Base-by-base conservation (phyloP, 1,140 invertebrate genomes). In the Microplitis demolitor region DNA sequence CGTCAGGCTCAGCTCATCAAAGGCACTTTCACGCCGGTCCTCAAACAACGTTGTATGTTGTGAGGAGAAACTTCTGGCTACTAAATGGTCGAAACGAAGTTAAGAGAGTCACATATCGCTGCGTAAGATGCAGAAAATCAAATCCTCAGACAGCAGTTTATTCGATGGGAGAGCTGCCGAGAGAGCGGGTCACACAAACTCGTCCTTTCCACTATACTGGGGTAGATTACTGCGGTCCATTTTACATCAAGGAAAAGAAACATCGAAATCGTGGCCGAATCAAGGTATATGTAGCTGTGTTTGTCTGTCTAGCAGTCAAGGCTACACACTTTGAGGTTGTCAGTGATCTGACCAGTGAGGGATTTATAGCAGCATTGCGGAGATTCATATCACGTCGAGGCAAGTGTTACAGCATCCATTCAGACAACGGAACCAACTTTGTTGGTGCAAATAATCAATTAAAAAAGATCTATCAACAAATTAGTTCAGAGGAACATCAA, bases 351-450 rank as follows among this genome's bases (percentile, higher is more conserved):
- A 69, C 67, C 4, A 69, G 34, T 50, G 54, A 69, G 2, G 67
- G 54, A 16, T 69, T 69, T n/a, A n/a, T 69, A 3, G 67, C 56
- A 1, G 67, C 67, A 13, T 24, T 69, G 3, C 4, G 67, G 8
- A 37, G 67, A 8, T 69, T 69, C 35, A 45, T 69, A 5, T 33
- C 67, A 13, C 67, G 67, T 31, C 54, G 67, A 24, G 67, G 56
- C 4, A 45, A 45, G 6, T 61, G 37, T 45, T 3, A 35, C 5
- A 37, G 34, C 14, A 54, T 69, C 1, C 37, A 61, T 31, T 69
- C 68, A 2, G 68, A 61, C 24, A 69, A 69, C 24, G 54, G 68
- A 11, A 69, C 68, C 4, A 69, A 62, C 31, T 69, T 69, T 14
- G 16, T 69, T 16, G 67, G 67, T 14, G 67, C 67, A 1, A 69